Evolutionary conservation across 2,797 vertebrate species (phyloP), one percentile per base, ranked within the genome.

Genomic region (Okamejei kenojei): DNA sequence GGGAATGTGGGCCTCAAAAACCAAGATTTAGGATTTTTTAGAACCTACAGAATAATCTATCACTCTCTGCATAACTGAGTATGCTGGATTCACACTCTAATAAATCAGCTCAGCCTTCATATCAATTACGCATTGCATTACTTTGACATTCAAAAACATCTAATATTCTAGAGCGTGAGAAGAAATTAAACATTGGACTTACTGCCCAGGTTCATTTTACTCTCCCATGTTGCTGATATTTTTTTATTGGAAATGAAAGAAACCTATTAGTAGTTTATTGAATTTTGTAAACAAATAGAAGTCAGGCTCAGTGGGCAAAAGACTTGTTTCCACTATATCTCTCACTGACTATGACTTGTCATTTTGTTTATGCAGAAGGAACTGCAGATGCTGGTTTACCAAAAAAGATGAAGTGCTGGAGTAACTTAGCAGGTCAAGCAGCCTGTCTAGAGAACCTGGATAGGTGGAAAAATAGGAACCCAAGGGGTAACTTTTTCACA

Each of bases 81-180:
- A 45, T 45, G 68, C 35, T 19, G n/a, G 7, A 68, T n/a, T 35
- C 86, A 71, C 32, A 71, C 13, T 38, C n/a, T 71, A 71, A 90
- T 90, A 90, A 90, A 90, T 90, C 65, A 71, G 35, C 17, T 90
- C 65, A 71, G 65, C 17, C 19, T 90, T 35, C 38, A 32, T 71
- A 11, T 71, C 63, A 90, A 71, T 71, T 90, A 38, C 71, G 10
- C 19, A 8, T 23, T 38, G 9, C 45, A 26, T 29, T 38, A 90
- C 86, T 90, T 90, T 71, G 65, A 23, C n/a, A 38, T 7, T 71
- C 65, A 35, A 23, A 90, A 45, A 8, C 61, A 29, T 63, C 58
- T 5, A 61, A 86, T 63, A 86, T 63, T 86, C 26, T 61, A 86
- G 10, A 15, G 58, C 82, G 32, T 26, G 13, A n/a, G 82, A 29